Evolutionary conservation across 1,140 invertebrate genomes (phyloP), one percentile per base, ranked within the genome.

Genomic region (Bathynomus jamesi): DNA sequence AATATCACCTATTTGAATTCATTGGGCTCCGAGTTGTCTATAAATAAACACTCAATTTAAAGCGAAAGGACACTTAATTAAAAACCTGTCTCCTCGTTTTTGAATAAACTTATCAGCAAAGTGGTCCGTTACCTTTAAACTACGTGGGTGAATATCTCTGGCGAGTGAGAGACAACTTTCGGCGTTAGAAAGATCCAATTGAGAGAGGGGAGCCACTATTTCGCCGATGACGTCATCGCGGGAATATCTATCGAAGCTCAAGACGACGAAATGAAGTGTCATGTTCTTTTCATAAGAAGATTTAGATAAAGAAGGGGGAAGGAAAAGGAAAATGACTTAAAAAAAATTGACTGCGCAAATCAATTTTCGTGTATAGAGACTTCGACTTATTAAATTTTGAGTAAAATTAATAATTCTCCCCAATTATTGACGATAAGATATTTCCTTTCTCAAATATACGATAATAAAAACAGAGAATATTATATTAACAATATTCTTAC

Each of bases 171-270:
- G 67, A 8, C 80, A 71, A 28, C 74, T 72, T 64, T 81, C 78
- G 62, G 75, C 76, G 60, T 79, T 77, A 28, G 78, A 70, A 8
- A 82, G 76, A 69, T 80, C 78, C 5, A 79, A 67, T 29, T 78
- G 74, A 17, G 75, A 75, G 70, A 97, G 82, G 17, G 90, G 89
- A 75, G 91, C 92, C 74, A 96, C 90, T 17, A 96, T 91, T 84
- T 98, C 96, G 28, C 96, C 96, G 69, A 99, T 96, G 69, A 98
- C 93, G 79, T 98, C 95, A 81, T 99, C 96, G 25, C 95, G 87
- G 31, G 94, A 96, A 82, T 98, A 98, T 81, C 95, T 88, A 83
- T 99, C 96, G 82, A 98, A 99, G 82, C 94, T 96, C 73, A 98
- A 87, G 4, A 95, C 90, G 28, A 96, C 92, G 80, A 97, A 96